Percentiles rank a stretch among this genome's conserved stretches.
These are phyloP conservation scores for Serranus cabrilla DNA, from an alignment of 2,797 vertebrate genomes.

Conservation along the genomic window DNA sequence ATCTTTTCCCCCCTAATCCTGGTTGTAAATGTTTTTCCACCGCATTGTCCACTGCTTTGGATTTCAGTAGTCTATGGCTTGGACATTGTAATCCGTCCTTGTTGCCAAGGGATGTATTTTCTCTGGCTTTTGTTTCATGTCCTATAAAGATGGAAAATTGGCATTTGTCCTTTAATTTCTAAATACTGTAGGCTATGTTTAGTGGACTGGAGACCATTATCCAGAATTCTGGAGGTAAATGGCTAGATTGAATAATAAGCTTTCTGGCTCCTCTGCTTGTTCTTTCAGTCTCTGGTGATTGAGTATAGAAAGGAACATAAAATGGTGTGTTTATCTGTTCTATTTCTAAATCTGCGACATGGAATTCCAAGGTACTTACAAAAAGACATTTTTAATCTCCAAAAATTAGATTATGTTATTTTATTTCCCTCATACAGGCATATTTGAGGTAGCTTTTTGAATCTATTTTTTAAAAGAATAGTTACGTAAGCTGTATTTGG, in stretches of 20 bases:
- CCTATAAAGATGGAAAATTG: conserved; percentile 48
- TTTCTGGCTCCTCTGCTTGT: conserved; percentile 35
- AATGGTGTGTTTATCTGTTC: conserved; percentile 23
- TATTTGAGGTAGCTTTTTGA: conserved; percentile 6
- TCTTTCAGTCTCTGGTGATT: conserved; percentile 41
- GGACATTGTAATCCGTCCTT: conserved; percentile 51
- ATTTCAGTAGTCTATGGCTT: conserved; percentile 55
- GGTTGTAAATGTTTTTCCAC: conserved; percentile 49
- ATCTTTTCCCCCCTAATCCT: conserved; percentile 54
- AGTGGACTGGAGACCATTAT: conserved; percentile 53
- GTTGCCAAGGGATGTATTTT: conserved; percentile 57
- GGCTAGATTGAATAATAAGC: conserved; percentile 60
- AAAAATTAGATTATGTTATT: conserved; percentile 48
- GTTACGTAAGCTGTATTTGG: conserved; percentile 15
- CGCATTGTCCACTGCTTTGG: conserved; percentile 55
- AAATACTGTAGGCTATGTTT: conserved; percentile 50
- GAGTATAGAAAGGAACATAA: conserved; percentile 26
- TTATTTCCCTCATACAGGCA: conserved; percentile 11
- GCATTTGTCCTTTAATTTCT: conserved; percentile 59
- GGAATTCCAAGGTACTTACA: conserved; percentile 21
- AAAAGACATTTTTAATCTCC: conserved; percentile 38
- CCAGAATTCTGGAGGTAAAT: conserved; percentile 55
- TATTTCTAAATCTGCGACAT: conserved; percentile 22
- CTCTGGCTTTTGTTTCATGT: conserved; percentile 46
- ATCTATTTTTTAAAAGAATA: conserved; percentile 1